Base-by-base conservation (phyloP, 35 echinoderm and acorn worm genomes). In the Lytechinus pictus region DNA sequence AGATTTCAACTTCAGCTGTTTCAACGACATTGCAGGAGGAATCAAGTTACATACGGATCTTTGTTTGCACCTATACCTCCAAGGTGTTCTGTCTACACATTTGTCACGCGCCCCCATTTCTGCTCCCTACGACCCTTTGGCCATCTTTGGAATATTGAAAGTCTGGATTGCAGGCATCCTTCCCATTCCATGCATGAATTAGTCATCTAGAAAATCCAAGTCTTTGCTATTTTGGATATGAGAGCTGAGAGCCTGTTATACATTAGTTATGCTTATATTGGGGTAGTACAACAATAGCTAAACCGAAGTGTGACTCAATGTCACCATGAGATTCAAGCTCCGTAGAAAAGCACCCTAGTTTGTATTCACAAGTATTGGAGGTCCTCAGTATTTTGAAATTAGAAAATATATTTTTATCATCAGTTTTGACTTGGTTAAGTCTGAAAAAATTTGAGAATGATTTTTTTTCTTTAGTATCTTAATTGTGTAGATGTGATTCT, bases 1-100 rank as follows among this genome's bases (percentile, higher is more conserved):
- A 79, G 66, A 79, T 79, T 79, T 16, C 66, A 19, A 54, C 88
- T 54, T 90, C 88, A 90, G 88, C 88, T 90, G 88, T 90, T 90
- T 90, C 88, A 90, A 90, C 52, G 88, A 90, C 88, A 90, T 90
- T 90, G 88, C 16, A 90, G 33, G 4, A 52, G 88, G 88, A 13
- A 27, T 90, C 88, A 3, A 12, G 88, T 90, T 90, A 90, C 88
- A 90, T 54, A 79, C 12, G n/a, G 88, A 54, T 54, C 29, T 90
- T 54, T 90, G 88, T 90, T 90, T 90, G 88, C 88, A 52, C 28
- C 28, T 90, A 52, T 90, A 90, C 28, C 88, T 79, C 66, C 8
- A 79, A 79, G 66, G 66, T 79, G 66, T 79, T 24, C 16, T 79
- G 19, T 79, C 66, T 79, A 79, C 66, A 79, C 66, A 79, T 79